Percentiles rank a stretch among this genome's conserved stretches.
phyloP scores from a whole-genome alignment of 2,113 vertebrate species.

The Callionymus lyra region DNA sequence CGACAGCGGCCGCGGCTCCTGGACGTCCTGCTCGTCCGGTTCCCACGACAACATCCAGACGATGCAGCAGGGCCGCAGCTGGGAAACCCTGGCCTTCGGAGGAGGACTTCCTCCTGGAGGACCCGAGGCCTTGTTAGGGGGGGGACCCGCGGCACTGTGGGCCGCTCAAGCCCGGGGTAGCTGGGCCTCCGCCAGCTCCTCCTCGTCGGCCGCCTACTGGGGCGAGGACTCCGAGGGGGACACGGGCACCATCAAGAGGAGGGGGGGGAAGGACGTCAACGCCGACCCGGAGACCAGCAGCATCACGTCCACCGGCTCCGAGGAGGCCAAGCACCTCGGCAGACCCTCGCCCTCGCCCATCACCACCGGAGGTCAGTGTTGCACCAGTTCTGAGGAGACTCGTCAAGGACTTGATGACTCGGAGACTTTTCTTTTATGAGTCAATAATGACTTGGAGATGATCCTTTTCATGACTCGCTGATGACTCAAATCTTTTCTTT shows the following conservation, averaged over 20 bases:
- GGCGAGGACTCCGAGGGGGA: conserved; percentile 96
- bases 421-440: too few relatives aligned
- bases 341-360: conserved; percentile 72
- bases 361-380: conserved; percentile 77
- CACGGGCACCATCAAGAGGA: conserved; percentile 93
- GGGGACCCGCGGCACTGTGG: conserved; percentile 74
- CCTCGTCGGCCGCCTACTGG: conserved; percentile 89
- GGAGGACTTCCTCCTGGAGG: conserved; percentile 70
- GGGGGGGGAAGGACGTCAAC: conserved; percentile 90
- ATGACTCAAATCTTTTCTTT: too few relatives aligned
- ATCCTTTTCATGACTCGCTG: too few relatives aligned
- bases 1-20: conserved; percentile 95
- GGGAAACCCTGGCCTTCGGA: conserved; percentile 85
- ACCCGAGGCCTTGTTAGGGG: conserved; percentile 67
- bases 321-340: conserved; percentile 77
- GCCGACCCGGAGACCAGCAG: conserved; percentile 82
- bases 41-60: conserved; percentile 98
- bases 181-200: conserved; percentile 79
- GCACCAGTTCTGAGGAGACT: too few relatives aligned
- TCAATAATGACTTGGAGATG: too few relatives aligned
- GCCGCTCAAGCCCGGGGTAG: conserved; percentile 87
- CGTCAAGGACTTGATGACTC: too few relatives aligned
- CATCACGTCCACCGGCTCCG: conserved; percentile 75
- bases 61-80: conserved; percentile 92
- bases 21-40: conserved; percentile 96